These are phyloP conservation scores for Orthonevra nobilis DNA, from an alignment of 2,888 invertebrate species.

Conservation along the genomic window DNA sequence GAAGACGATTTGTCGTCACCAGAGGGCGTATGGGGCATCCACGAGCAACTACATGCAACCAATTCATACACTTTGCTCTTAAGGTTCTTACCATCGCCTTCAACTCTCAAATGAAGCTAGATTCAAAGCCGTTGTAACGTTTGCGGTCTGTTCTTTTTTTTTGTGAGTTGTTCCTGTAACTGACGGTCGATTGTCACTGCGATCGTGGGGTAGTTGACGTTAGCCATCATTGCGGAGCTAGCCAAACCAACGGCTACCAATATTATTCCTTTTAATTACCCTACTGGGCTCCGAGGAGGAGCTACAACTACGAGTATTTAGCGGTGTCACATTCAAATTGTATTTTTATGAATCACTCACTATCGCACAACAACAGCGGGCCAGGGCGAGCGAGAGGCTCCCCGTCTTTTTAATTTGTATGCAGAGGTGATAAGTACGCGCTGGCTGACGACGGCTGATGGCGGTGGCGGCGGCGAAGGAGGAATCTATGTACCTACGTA, in stretches of 20 bases:
- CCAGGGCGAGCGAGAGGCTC: slow-evolving; percentile 30
- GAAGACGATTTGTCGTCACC: too few relatives aligned
- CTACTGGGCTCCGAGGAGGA: slow-evolving; percentile 29
- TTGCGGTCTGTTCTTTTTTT: too few relatives aligned
- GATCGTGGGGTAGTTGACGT: slow-evolving; percentile 65
- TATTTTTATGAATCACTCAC: slow-evolving; percentile 65
- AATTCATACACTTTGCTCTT: too few relatives aligned
- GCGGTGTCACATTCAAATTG: slow-evolving; percentile 45
- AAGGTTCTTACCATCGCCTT: slow-evolving; percentile 33
- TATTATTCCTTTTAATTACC: slow-evolving; percentile 66
- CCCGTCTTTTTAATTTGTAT: slow-evolving; percentile 63
- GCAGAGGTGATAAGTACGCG: slow-evolving; percentile 64
- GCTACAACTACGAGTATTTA: too few relatives aligned
- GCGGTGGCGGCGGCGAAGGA: slow-evolving; percentile 25
- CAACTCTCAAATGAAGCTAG: slow-evolving; percentile 11
- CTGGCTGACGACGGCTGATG: neutral
- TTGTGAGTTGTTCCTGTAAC: neutral
- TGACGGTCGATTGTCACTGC: slow-evolving; percentile 36
- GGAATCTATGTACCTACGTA: slow-evolving; percentile 37
- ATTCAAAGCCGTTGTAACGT: too few relatives aligned
- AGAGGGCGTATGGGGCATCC: too few relatives aligned
- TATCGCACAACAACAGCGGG: slow-evolving; percentile 9
- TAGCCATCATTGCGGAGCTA: slow-evolving; percentile 33
- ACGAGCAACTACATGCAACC: too few relatives aligned
- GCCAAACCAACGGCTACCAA: slow-evolving; percentile 45